Percentiles rank a stretch among this genome's conserved stretches.
These are phyloP conservation scores for Aphis gossypii DNA, from an alignment of 1,140 invertebrate species.

Conservation along the genomic window DNA sequence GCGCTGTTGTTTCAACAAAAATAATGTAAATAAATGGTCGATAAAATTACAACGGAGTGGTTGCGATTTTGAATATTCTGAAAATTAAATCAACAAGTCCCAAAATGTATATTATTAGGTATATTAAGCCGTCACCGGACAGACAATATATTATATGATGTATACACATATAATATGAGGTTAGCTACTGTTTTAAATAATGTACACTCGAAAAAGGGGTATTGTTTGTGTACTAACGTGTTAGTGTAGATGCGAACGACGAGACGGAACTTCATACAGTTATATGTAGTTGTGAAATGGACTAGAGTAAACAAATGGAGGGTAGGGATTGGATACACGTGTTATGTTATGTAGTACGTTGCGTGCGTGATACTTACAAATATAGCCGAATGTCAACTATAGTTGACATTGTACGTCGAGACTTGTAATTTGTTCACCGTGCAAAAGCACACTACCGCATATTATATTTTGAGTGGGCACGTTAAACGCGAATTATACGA, in stretches of 20 bases:
- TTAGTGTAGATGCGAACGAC: background rate
- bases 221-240: background rate
- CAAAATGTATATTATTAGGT: background rate
- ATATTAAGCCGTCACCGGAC: background rate
- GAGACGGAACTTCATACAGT: background rate
- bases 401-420: background rate
- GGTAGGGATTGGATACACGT: too few relatives aligned
- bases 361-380: background rate
- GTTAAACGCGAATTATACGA: background rate
- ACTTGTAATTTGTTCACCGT: background rate
- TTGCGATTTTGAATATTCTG: background rate
- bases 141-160: background rate
- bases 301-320: background rate
- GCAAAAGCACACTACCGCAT: background rate
- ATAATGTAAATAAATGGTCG: background rate
- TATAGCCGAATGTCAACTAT: background rate
- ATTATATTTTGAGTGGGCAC: background rate
- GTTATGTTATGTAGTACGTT: too few relatives aligned
- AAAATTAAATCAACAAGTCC: background rate
- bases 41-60: background rate
- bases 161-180: too few relatives aligned
- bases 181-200: background rate
- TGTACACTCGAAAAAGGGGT: background rate
- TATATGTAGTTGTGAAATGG: background rate
- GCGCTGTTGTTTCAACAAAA: background rate